phyloP scores from a whole-genome alignment of 30 jellyfish, hydroid and myxozoan species.

The Turritopsis rubra region DNA sequence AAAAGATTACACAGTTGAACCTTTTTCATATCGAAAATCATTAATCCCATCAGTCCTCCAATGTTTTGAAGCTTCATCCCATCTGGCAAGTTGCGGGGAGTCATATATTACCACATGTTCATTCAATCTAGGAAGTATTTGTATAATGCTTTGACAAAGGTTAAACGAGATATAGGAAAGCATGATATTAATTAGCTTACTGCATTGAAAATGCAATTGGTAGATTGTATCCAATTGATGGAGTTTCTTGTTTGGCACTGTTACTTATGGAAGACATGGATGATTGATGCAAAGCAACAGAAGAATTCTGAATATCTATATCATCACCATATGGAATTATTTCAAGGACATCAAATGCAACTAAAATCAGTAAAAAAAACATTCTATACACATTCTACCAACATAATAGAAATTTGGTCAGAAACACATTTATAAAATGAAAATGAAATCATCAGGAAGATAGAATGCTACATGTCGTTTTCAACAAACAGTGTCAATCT shows the following conservation, averaged over 20 bases:
- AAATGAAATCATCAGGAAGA: no score
- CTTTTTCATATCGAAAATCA: conserved; percentile 64
- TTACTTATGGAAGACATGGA: not conserved
- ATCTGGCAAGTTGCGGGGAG: conserved; percentile 88
- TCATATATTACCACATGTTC: conserved; percentile 61
- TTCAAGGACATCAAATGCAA: not conserved
- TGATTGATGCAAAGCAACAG: conserved; percentile 10
- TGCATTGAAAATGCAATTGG: conserved; percentile 19
- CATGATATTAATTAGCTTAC: no score
- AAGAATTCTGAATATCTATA: not conserved
- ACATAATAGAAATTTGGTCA: not conserved
- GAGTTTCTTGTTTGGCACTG: not conserved
- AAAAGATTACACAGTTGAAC: conserved; percentile 16
- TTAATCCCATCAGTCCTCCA: conserved; percentile 77
- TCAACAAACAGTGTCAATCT: no score
- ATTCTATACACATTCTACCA: not conserved
- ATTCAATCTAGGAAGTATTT: conserved; percentile 53
- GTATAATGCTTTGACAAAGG: no score
- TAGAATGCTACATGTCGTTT: no score
- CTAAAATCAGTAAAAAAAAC: not conserved
- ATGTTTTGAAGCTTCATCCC: conserved; percentile 82
- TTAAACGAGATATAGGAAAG: no score
- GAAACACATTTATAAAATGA: not conserved
- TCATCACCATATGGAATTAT: conserved; percentile 17
- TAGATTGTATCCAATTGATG: conserved; percentile 15